A percentile compares a stretch with the other conserved stretches of the same genome.
Evolutionary conservation across 1,140 invertebrate species (phyloP).

Genomic region (Hydropsyche tenuis): DNA sequence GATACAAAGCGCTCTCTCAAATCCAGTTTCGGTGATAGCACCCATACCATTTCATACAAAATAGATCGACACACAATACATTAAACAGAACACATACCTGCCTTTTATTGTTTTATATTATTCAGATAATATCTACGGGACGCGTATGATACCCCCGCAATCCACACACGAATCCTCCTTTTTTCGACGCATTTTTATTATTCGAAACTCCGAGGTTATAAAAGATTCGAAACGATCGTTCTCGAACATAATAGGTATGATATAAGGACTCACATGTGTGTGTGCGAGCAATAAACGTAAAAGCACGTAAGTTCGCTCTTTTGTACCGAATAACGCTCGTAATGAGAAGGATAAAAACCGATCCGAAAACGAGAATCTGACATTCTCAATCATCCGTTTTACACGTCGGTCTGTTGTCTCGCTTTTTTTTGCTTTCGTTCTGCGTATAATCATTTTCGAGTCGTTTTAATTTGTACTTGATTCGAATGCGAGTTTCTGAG

Average conservation of each 20-base stretch:
- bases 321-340: conserved; percentile 5
- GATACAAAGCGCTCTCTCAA: conserved; percentile 24
- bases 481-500: background rate
- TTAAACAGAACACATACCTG: conserved; percentile 23
- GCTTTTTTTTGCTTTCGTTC: background rate
- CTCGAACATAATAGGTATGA: too few species aligned
- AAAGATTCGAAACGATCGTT: conserved; percentile 20
- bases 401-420: conserved; percentile 4
- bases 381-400: conserved; percentile 24
- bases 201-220: conserved; percentile 16
- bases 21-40: conserved; percentile 19
- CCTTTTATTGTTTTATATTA: conserved; percentile 36
- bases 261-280: background rate
- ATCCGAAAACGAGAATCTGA: conserved; percentile 25
- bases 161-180: background rate
- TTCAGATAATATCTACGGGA: conserved; percentile 33
- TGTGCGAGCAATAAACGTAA: background rate
- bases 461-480: conserved; percentile 19
- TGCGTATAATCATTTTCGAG: background rate
- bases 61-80: background rate
- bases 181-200: conserved; percentile 9
- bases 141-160: conserved; percentile 11
- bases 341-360: conserved; percentile 18
- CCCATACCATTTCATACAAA: background rate
- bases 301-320: background rate